Conservation (phyloP, 2,888 invertebrate genomes). For the Leptopilina syphax region DNA sequence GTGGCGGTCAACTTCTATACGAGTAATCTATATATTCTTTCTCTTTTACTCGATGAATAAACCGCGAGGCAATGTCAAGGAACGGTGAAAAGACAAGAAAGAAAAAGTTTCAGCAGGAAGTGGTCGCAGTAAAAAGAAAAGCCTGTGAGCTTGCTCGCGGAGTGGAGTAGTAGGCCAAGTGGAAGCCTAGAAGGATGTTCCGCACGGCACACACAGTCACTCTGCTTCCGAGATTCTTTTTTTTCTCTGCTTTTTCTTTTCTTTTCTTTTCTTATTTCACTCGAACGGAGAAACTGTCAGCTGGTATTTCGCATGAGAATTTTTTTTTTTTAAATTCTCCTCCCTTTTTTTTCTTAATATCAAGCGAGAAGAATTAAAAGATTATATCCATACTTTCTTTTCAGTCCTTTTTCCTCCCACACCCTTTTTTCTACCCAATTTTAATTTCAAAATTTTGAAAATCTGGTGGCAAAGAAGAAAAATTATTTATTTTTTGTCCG, state of each 20-base stretch:
- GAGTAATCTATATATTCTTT: not conserved
- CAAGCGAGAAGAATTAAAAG: too few species aligned
- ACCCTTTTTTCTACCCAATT: too few species aligned
- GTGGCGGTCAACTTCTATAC: not conserved
- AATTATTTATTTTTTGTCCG: too few species aligned
- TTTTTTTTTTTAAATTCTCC: conserved; percentile 36
- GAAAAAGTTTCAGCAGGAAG: conserved; percentile 69
- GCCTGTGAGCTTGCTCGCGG: conserved; percentile 59
- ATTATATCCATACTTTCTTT: too few species aligned
- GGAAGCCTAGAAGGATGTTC: conserved; percentile 66
- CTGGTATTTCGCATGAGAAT: conserved; percentile 67
- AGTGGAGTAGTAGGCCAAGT: conserved; percentile 76
- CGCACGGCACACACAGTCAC: conserved; percentile 56
- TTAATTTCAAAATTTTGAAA: too few species aligned
- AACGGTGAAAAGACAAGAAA: conserved; percentile 59
- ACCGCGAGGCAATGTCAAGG: conserved; percentile 45
- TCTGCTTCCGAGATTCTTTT: conserved; percentile 59
- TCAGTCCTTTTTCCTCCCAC: too few species aligned
- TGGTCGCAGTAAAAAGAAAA: conserved; percentile 71
- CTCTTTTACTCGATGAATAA: conserved; percentile 6
- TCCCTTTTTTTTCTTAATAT: too few species aligned
- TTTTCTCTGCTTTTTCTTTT: conserved; percentile 49
- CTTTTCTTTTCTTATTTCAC: conserved; percentile 51
- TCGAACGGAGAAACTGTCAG: conserved; percentile 65
- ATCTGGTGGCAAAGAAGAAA: too few species aligned